Conservation (phyloP, 2,797 vertebrate genomes). For the Catharus ustulatus region DNA sequence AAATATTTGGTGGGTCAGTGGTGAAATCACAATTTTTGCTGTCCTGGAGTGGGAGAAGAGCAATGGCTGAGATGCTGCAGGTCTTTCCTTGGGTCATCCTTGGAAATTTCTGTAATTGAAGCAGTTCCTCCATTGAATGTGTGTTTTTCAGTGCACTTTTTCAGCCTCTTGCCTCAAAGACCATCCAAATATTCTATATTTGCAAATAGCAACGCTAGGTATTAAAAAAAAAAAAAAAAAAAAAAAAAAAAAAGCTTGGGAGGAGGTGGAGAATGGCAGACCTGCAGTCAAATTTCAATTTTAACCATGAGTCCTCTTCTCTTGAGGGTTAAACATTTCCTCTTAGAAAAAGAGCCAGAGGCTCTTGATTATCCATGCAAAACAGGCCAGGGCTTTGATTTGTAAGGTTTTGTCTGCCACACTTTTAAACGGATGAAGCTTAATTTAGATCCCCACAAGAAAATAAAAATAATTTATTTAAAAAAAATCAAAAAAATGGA, state of each 20-base stretch:
- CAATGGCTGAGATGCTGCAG: neutral
- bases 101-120: neutral
- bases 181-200: neutral
- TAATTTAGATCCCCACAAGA: conserved; percentile 26
- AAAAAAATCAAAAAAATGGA: neutral
- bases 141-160: neutral
- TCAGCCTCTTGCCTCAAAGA: neutral
- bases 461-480: neutral
- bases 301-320: neutral
- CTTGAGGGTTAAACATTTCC: neutral
- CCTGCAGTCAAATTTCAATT: neutral
- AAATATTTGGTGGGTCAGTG: neutral
- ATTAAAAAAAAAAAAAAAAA: too few species aligned
- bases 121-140: neutral
- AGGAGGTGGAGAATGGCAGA: neutral
- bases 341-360: neutral
- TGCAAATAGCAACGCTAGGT: neutral
- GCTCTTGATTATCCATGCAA: conserved; percentile 60
- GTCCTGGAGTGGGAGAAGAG: neutral
- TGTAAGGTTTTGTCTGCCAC: conserved; percentile 35
- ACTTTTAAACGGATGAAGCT: conserved; percentile 18
- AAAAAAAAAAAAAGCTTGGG: neutral
- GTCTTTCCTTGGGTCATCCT: neutral
- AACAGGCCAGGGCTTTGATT: conserved; percentile 52
- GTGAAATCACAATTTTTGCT: neutral